A percentile compares a stretch with the other conserved stretches of the same genome.
Conservation (phyloP, 1,140 invertebrate genomes). For the Bombus terrestris region DNA sequence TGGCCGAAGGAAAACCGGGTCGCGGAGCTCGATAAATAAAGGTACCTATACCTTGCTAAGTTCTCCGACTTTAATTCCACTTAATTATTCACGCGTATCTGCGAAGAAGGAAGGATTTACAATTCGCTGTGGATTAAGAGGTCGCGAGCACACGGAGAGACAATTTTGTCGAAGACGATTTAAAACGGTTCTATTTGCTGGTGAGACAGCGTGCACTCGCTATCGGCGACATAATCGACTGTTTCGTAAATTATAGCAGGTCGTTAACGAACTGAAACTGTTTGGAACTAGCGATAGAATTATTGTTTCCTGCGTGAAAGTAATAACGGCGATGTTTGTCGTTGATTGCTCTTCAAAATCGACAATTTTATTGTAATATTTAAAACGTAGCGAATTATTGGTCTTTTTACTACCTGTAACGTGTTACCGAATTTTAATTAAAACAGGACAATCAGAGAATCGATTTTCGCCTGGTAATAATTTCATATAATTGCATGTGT, state of each 20-base stretch:
- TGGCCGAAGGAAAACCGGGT: constrained; percentile 8
- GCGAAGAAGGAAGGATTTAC: background rate
- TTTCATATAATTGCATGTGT: background rate
- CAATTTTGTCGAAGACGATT: too few species aligned
- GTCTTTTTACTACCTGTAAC: too few species aligned
- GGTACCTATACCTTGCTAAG: background rate
- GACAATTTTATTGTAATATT: background rate
- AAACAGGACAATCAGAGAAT: background rate
- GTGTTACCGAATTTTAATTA: background rate
- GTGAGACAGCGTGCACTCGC: background rate
- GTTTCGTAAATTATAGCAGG: background rate
- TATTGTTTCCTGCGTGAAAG: background rate
- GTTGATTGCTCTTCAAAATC: too few species aligned
- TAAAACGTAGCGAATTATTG: too few species aligned
- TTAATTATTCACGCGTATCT: constrained; percentile 5
- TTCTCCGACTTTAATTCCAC: constrained; percentile 4
- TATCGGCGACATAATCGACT: background rate
- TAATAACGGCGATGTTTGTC: background rate
- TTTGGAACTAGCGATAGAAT: background rate
- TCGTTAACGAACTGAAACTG: background rate
- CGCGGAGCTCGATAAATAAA: constrained; percentile 20
- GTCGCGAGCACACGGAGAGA: too few species aligned
- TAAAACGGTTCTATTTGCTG: too few species aligned
- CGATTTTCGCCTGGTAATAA: too few species aligned
- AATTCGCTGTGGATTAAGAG: background rate